Evolutionary conservation across 2,797 vertebrate genomes (phyloP), one percentile per base, ranked within the genome.

Genomic region (Malacoctenus gilli): DNA sequence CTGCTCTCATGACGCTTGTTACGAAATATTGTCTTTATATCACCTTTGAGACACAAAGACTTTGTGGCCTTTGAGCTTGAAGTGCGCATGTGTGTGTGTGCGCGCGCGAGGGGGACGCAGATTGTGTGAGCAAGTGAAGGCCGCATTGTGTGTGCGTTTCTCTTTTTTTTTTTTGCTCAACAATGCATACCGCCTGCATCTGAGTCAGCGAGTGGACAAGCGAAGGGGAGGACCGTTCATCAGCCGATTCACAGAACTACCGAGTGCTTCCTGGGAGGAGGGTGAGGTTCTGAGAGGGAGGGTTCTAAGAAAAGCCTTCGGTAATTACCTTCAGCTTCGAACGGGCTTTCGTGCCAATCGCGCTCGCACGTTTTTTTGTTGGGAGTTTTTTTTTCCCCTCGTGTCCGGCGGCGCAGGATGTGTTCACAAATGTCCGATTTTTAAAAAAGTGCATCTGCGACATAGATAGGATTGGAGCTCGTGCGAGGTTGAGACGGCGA

Each of bases 291-390:
- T 67, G 83, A 85, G 91, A 92, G 89, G 86, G 80, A 85, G 85
- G 85, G 76, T 92, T 93, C 92, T 87, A 80, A 92, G 92, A 92
- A 93, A 92, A 89, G 90, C 90, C 82, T n/a, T 82, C 51, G 35
- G 86, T 92, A 92, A 93, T 93, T 93, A 92, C 89, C 91, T 91
- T 90, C 89, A 90, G 89, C 89, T 91, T 88, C 89, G 77, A 88
- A 85, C 83, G 78, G 79, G 77, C 86, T 84, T 74, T 68, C 68
- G 71, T 73, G 73, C 75, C 54, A 28, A 52, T 61, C 60, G 53
- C 34, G 14, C 39, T 28, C 68, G 52, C 48, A 12, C 54, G 70
- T 75, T 57, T 59, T 57, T 63, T 34, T n/a, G n/a, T n/a, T n/a
- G n/a, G n/a, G n/a, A n/a, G n/a, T n/a, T n/a, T n/a, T n/a, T n/a